Conservation (phyloP, 2,797 vertebrate genomes). For the Rhynchonycteris naso region DNA sequence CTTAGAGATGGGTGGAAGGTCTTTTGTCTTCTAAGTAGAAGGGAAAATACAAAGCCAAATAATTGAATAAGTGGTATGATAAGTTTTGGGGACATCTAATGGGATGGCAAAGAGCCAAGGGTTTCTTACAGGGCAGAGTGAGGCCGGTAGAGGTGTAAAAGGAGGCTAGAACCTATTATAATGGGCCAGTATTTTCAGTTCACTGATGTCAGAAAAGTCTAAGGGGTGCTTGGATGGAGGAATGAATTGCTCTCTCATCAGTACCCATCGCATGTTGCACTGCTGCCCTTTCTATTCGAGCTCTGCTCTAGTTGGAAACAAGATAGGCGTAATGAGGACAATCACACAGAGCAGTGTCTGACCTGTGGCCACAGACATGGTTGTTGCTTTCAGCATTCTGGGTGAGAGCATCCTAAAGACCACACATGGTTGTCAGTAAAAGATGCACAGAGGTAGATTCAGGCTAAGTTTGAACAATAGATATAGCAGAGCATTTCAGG, state of each 20-base stretch:
- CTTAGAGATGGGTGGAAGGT: background rate
- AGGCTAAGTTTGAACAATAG: background rate
- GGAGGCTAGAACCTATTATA: background rate
- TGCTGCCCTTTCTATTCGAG: background rate
- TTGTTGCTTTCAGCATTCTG: conserved; percentile 10
- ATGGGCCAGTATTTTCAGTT: background rate
- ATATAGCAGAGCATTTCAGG: background rate
- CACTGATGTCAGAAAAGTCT: background rate
- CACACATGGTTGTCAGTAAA: background rate
- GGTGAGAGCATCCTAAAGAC: background rate
- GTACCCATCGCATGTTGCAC: background rate
- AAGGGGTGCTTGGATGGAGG: background rate
- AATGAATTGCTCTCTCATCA: background rate
- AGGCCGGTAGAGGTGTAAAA: background rate
- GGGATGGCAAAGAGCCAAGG: background rate
- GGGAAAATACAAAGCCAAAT: background rate
- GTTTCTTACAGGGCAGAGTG: background rate
- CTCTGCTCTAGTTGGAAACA: background rate
- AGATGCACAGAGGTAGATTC: background rate
- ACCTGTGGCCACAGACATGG: background rate
- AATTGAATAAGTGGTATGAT: background rate
- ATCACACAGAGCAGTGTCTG: background rate
- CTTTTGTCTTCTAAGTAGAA: conserved; percentile 26
- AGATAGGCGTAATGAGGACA: background rate
- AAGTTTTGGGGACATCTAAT: background rate